Conservation (phyloP, 2,797 vertebrate species). For the Crenuchus spilurus region DNA sequence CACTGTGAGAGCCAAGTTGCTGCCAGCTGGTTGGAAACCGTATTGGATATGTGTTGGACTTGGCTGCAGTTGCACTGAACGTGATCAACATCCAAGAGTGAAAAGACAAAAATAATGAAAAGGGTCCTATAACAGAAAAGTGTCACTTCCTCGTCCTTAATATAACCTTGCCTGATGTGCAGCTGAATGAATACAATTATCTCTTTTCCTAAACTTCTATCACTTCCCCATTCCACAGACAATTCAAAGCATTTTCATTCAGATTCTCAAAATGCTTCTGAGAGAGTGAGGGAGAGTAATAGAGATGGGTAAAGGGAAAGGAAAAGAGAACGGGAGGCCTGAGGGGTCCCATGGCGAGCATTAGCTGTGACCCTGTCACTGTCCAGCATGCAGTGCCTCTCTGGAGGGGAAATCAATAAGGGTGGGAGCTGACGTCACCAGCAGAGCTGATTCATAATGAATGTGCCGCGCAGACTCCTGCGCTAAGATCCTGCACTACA, state of each 20-base stretch:
- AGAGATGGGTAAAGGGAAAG: not conserved
- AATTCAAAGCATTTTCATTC: slow-evolving; percentile 14
- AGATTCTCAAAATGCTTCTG: slow-evolving; percentile 8
- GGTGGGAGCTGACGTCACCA: slow-evolving; percentile 48
- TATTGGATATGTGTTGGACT: not conserved
- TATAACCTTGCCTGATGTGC: slow-evolving; percentile 7
- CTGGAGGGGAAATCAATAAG: slow-evolving; percentile 51
- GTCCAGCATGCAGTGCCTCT: slow-evolving; percentile 35
- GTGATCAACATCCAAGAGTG: not conserved
- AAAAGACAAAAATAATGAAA: not conserved
- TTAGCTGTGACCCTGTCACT: slow-evolving; percentile 29
- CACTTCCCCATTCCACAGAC: slow-evolving; percentile 9
- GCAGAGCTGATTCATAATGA: slow-evolving; percentile 53
- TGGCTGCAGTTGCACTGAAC: not conserved
- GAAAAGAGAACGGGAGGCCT: not conserved
- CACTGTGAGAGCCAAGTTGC: not conserved
- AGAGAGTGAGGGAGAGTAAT: not conserved
- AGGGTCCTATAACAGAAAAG: not conserved
- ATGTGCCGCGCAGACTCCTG: slow-evolving; percentile 46
- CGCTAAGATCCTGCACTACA: slow-evolving; percentile 53
- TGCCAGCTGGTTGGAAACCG: not conserved
- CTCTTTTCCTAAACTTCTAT: not conserved
- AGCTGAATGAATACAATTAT: not conserved
- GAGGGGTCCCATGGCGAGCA: slow-evolving; percentile 15
- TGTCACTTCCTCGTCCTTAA: not conserved